A percentile compares a stretch with the other conserved stretches of the same genome.
phyloP scores from a whole-genome alignment of 1,140 invertebrate genomes.

The Pseudomyrmex sp. region DNA sequence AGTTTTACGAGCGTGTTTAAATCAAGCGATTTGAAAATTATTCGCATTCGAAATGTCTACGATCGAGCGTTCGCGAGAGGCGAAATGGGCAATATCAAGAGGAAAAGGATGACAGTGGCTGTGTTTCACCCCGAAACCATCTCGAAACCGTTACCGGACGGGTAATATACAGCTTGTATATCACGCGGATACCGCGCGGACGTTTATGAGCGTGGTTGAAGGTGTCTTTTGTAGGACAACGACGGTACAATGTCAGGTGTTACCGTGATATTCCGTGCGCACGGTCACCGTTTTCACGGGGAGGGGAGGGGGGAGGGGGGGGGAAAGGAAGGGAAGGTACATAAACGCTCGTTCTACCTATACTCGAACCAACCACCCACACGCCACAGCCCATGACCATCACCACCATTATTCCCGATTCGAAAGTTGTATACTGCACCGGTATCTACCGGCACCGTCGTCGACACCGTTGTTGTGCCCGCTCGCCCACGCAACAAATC shows the following conservation, averaged over 20 bases:
- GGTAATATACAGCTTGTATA: constrained; percentile 79
- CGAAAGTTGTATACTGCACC: neutral
- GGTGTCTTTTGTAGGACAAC: constrained; percentile 69
- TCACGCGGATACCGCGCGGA: constrained; percentile 67
- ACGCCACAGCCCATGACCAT: neutral
- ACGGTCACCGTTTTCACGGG: constrained; percentile 51
- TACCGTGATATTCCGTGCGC: constrained; percentile 38
- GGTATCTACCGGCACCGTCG: constrained; percentile 13
- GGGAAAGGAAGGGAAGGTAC: too few species aligned
- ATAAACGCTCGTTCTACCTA: neutral
- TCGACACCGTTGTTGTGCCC: constrained; percentile 1
- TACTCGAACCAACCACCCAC: constrained; percentile 55
- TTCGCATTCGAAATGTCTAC: neutral
- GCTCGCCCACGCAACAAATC: constrained; percentile 74
- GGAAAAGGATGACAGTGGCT: constrained; percentile 40
- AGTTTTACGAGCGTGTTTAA: constrained; percentile 27
- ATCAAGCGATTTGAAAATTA: constrained; percentile 26
- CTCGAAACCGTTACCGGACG: constrained; percentile 55
- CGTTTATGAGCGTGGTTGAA: constrained; percentile 72
- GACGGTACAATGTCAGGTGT: constrained; percentile 72
- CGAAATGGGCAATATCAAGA: constrained; percentile 59
- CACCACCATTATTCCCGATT: neutral
- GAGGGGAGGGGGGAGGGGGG: too few species aligned
- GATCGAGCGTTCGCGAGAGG: neutral
- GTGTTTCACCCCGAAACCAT: constrained; percentile 34